Evolutionary conservation across 1,140 invertebrate genomes (phyloP), one percentile per base, ranked within the genome.

Genomic region (Solenopsis invicta): DNA sequence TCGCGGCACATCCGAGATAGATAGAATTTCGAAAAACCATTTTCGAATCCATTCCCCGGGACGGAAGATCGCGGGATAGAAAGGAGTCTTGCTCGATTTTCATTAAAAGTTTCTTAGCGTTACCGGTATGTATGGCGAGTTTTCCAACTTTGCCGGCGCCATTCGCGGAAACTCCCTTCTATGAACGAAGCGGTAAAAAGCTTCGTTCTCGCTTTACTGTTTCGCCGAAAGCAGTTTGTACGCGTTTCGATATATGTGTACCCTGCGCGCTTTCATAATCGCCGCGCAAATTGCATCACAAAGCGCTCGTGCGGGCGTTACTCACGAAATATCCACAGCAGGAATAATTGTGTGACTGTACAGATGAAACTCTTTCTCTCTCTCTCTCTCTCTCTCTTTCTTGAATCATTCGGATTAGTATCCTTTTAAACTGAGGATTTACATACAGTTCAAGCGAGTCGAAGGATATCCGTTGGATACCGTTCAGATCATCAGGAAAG

Each of bases 91-190:
- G 80, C 80, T 84, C 80, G 80, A 84, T 84, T 84, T 84, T 84
- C 80, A 84, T 84, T 84, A 84, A 84, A 84, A 84, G 80, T 84
- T 84, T 84, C 80, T 84, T 84, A 84, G 56, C 80, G 69, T 75
- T 84, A 61, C 67, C 24, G 56, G 52, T 84, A 84, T 61, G 69
- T 84, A 84, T 29, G 64, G 48, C 69, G 80, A 84, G 80, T 84
- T 84, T 74, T 50, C 80, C 80, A 84, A 84, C 80, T 84, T 84
- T 3, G 16, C 37, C 41, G 54, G 69, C 80, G 80, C 80, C 80
- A 84, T 84, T 84, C 69, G 80, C n/a, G 59, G 69, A 81, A 84
- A 84, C 80, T 84, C 80, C 29, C 54, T 61, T 75, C 67, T 75
- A 75, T 84, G 69, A 84, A 61, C 54, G 69, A 50, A 37, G 41